A percentile compares a stretch with the other conserved stretches of the same genome.
phyloP scores from a whole-genome alignment of 2,888 invertebrate genomes.

The Drosophila testacea region DNA sequence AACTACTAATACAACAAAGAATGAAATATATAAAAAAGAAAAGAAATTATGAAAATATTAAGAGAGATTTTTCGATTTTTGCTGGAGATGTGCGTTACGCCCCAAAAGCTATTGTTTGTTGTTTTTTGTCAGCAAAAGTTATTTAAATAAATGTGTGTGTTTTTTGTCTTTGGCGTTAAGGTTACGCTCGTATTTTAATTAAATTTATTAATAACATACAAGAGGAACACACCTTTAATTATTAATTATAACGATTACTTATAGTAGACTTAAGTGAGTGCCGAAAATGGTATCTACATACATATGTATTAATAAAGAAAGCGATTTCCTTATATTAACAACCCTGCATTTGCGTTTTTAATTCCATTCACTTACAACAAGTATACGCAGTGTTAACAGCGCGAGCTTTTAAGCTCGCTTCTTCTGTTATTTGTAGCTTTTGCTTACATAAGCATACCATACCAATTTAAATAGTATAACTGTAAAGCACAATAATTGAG shows the following conservation, averaged over 20 bases:
- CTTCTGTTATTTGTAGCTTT: conserved; percentile 9
- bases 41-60: background rate
- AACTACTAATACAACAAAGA: background rate
- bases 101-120: background rate
- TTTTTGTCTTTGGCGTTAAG: conserved; percentile 44
- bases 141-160: conserved; percentile 41
- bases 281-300: conserved; percentile 43
- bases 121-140: conserved; percentile 6
- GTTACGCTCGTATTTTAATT: conserved; percentile 51
- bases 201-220: conserved; percentile 18
- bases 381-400: background rate
- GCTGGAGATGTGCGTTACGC: background rate
- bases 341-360: conserved; percentile 8
- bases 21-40: too few species aligned
- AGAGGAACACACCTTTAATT: conserved; percentile 47
- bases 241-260: conserved; percentile 62
- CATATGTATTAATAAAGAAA: conserved; percentile 64
- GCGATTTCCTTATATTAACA: conserved; percentile 73
- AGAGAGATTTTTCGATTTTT: conserved; percentile 3
- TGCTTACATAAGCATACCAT: background rate
- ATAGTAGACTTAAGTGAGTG: conserved; percentile 54
- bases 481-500: background rate
- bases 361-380: background rate
- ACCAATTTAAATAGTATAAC: background rate
- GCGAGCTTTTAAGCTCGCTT: background rate